A percentile compares a stretch with the other conserved stretches of the same genome.
Conservation (phyloP, 2,113 vertebrate genomes). For the Passer domesticus region DNA sequence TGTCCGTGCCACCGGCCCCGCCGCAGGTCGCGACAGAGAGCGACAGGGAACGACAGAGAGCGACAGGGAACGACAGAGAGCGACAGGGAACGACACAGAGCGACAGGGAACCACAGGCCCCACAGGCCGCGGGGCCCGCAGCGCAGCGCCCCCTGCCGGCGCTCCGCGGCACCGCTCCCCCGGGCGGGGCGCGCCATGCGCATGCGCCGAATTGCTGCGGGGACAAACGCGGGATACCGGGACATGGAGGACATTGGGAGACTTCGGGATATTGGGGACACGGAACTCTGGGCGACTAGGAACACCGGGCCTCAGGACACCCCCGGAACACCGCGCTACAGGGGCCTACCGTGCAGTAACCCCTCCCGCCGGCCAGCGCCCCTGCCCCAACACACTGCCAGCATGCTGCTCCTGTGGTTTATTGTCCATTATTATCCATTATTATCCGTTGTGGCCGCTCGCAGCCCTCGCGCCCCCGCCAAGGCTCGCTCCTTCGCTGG, state of each 20-base stretch:
- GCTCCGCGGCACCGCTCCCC: background rate
- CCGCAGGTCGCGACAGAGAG: background rate
- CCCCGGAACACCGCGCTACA: no score
- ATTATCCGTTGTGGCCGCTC: background rate
- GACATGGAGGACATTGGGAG: background rate
- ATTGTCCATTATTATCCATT: background rate
- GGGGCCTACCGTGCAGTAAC: background rate
- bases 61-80: background rate
- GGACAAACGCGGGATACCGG: no score
- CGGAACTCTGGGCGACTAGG: background rate
- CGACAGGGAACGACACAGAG: no score
- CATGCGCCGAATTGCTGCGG: background rate
- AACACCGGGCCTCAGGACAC: no score
- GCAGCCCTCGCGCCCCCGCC: background rate
- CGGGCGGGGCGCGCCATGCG: background rate
- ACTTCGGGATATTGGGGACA: background rate
- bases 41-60: no score
- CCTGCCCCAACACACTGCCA: background rate
- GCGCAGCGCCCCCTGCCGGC: background rate
- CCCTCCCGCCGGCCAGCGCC: no score
- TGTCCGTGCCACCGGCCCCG: background rate
- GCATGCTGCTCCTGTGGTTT: background rate
- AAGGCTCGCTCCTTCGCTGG: no score
- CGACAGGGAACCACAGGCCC: no score
- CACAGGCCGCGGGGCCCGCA: background rate